phyloP scores from a whole-genome alignment of 2,797 vertebrate genomes.

The Macroramphosus scolopax region DNA sequence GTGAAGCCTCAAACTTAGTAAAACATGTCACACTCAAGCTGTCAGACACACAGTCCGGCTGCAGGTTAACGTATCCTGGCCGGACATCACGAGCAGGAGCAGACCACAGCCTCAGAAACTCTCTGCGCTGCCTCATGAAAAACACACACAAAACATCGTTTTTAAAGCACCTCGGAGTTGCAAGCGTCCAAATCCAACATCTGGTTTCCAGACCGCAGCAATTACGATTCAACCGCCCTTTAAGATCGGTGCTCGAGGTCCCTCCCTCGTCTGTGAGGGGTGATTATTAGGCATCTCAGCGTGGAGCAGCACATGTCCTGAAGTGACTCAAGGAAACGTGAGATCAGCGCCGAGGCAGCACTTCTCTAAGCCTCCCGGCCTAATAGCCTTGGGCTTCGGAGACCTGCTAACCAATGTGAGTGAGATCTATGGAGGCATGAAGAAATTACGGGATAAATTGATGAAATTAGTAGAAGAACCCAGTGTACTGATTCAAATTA shows the following conservation, averaged over 20 bases:
- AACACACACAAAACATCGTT: neutral
- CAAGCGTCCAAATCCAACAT: slow-evolving; percentile 2
- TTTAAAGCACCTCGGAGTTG: neutral
- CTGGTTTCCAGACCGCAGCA: slow-evolving; percentile 11
- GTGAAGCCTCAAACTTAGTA: slow-evolving; percentile 21
- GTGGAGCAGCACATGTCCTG: slow-evolving; percentile 39
- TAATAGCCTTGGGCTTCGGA: slow-evolving; percentile 45
- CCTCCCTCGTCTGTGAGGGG: slow-evolving; percentile 21
- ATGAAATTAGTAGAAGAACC: slow-evolving; percentile 15
- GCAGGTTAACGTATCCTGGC: too few relatives aligned
- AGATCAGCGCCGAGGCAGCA: slow-evolving; percentile 51
- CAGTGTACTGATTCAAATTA: slow-evolving; percentile 1
- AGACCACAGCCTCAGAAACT: too few relatives aligned
- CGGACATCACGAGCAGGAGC: too few relatives aligned
- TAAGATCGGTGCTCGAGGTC: neutral
- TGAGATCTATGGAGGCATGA: slow-evolving; percentile 12
- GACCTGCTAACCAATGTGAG: slow-evolving; percentile 20
- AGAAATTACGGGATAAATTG: slow-evolving; percentile 7
- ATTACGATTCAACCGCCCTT: slow-evolving; percentile 14
- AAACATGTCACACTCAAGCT: slow-evolving; percentile 5
- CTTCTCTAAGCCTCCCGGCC: slow-evolving; percentile 38
- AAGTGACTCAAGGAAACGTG: slow-evolving; percentile 46
- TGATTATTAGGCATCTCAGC: slow-evolving; percentile 38
- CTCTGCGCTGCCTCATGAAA: neutral
- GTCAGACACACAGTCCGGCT: slow-evolving; percentile 3